phyloP scores from a whole-genome alignment of 2,113 vertebrate genomes.

The Lasiurus borealis region DNA sequence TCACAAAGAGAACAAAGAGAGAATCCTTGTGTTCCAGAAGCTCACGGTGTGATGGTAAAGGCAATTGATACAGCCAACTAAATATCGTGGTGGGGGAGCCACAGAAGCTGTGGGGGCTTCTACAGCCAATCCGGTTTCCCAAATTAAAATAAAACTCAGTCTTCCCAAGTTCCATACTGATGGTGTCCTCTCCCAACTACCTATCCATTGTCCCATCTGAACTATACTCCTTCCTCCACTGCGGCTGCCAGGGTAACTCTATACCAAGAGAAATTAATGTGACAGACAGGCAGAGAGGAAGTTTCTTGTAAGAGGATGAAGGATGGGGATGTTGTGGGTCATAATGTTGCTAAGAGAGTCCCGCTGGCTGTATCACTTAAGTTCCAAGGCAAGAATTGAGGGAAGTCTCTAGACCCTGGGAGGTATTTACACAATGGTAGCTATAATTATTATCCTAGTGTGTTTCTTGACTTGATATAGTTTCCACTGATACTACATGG shows the following conservation, averaged over 20 bases:
- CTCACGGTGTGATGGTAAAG: background rate
- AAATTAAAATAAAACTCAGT: background rate
- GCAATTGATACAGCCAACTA: background rate
- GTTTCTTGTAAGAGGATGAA: background rate
- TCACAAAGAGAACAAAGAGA: background rate
- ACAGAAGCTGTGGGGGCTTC: background rate
- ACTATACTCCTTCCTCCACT: background rate
- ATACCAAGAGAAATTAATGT: background rate
- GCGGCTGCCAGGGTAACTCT: background rate
- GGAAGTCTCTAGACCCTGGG: background rate
- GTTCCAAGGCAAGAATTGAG: background rate
- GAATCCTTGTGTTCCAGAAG: background rate
- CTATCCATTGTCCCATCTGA: background rate
- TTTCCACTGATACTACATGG: background rate
- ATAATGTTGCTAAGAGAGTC: background rate
- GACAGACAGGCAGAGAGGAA: background rate
- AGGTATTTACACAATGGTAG: background rate
- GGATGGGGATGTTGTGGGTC: background rate
- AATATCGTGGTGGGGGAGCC: background rate
- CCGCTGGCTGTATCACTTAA: background rate
- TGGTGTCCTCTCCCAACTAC: background rate
- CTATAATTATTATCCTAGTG: background rate
- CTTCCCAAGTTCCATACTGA: background rate
- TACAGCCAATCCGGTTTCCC: background rate
- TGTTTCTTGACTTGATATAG: background rate